These are phyloP conservation scores for Yponomeuta sedellus DNA, from an alignment of 2,888 invertebrate genomes.

Conservation along the genomic window DNA sequence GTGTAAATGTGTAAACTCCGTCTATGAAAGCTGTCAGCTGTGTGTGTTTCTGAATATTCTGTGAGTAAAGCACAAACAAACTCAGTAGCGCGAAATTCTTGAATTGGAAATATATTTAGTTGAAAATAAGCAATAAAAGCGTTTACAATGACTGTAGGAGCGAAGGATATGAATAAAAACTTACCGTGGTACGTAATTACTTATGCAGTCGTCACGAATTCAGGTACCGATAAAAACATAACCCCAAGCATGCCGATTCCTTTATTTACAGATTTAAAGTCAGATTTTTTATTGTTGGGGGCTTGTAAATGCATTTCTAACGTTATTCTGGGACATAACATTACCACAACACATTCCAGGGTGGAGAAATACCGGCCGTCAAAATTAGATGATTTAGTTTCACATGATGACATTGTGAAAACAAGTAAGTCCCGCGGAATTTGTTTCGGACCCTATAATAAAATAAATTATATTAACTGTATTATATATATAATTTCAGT, in stretches of 20 bases:
- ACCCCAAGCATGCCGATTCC: background rate
- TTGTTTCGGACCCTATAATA: too few relatives aligned
- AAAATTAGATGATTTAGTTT: conserved; percentile 93
- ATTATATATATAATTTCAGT: conserved; percentile 69
- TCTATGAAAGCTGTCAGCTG: too few relatives aligned
- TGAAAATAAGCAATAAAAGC: background rate
- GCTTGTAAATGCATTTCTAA: too few relatives aligned
- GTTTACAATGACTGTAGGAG: conserved; percentile 54
- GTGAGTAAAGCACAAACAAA: too few relatives aligned
- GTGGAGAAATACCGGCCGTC: conserved; percentile 99
- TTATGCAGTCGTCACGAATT: background rate
- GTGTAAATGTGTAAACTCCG: too few relatives aligned
- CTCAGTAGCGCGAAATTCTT: background rate
- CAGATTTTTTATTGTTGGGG: too few relatives aligned
- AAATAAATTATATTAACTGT: too few relatives aligned
- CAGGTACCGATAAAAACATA: background rate
- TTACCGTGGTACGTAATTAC: conserved; percentile 75
- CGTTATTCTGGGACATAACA: too few relatives aligned
- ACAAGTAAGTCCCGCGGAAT: conserved; percentile 83
- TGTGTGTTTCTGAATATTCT: too few relatives aligned
- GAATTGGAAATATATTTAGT: background rate
- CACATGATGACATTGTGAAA: conserved; percentile 96
- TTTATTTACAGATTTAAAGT: too few relatives aligned
- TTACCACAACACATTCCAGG: conserved; percentile 70
- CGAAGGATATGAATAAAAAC: conserved; percentile 52